phyloP scores from a whole-genome alignment of 2,113 vertebrate genomes.

The Poeciliopsis retropinna region DNA sequence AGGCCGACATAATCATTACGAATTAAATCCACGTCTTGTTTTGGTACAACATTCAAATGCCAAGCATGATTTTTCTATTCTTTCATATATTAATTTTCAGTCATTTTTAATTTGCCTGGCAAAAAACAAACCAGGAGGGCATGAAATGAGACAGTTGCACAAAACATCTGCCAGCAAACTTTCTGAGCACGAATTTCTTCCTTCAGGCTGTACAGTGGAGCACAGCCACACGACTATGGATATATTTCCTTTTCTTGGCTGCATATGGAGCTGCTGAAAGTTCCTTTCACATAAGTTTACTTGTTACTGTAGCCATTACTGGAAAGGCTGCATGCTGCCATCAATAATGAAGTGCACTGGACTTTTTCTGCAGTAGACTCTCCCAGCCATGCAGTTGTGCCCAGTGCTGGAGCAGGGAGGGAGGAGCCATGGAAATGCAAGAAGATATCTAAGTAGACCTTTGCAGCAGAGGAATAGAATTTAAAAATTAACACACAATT shows the following conservation, averaged over 20 bases:
- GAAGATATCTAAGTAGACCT: neutral
- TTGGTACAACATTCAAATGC: neutral
- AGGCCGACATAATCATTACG: neutral
- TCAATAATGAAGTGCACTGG: constrained; percentile 52
- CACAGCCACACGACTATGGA: neutral
- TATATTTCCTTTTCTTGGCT: neutral
- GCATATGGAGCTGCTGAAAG: constrained; percentile 11
- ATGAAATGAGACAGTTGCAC: constrained; percentile 41
- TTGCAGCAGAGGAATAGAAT: neutral
- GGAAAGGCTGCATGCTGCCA: constrained; percentile 16
- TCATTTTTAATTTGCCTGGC: constrained; percentile 6
- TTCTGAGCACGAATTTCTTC: constrained; percentile 15
- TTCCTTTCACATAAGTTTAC: constrained; percentile 29
- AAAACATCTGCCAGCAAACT: constrained; percentile 46
- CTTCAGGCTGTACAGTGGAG: constrained; percentile 27
- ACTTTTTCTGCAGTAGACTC: constrained; percentile 25
- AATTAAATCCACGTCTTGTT: constrained; percentile 8
- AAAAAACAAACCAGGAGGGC: constrained; percentile 28
- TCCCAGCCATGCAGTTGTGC: constrained; percentile 20
- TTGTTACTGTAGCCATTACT: constrained; percentile 8
- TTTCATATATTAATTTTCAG: constrained; percentile 4
- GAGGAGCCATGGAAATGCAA: neutral
- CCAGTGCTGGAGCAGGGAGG: constrained; percentile 8
- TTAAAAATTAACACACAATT: neutral
- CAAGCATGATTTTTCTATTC: neutral